Base-by-base conservation (phyloP, 1,140 invertebrate genomes). In the Rhagoletis zephyria region DNA sequence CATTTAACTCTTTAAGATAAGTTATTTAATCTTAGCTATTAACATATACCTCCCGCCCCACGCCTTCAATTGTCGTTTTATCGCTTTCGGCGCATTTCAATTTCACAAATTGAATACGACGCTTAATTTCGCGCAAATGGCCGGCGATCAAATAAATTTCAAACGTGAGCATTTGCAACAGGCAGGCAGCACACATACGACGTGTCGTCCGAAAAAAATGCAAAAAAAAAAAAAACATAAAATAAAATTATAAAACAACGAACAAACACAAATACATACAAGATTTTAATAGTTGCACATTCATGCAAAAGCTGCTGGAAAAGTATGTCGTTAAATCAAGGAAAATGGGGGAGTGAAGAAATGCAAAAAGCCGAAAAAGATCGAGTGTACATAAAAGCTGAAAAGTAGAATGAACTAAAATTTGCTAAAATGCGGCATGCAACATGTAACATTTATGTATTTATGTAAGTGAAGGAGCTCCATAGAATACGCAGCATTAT, bases 121-220 rank as follows among this genome's bases (percentile, higher is more conserved):
- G 74, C 74, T 81, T 81, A 81, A 81, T 81, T 56, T 81, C 45
- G 74, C 74, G 48, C 48, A 81, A 81, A 81, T 81, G 74, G 74
- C 10, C 48, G 74, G 19, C 48, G 48, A 81, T 81, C 48, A 56
- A 81, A 81, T 51, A 81, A 81, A 81, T 81, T 81, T 81, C 48
- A 56, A 81, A 81, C 48, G 74, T 81, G 74, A 81, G 74, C 74
- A 10, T 30, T 81, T 30, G 74, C 48, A 12, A 81, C 45, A 51
- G 74, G 5, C n/a, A n/a, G n/a, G n/a, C 48, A 30, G 74, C 51
- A 56, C 45, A 63, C 64, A 67, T 9, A 16, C 63, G 16, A 16
- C 16, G 16, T 19, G 64, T 19, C 64, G 30, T 4, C n/a, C 16
- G 16, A 63, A 56, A 56, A 5, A 56, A 30, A 30, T 30, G 1